A percentile compares a stretch with the other conserved stretches of the same genome.
Conservation (phyloP, 2,797 vertebrate genomes). For the Gallirallus australis region DNA sequence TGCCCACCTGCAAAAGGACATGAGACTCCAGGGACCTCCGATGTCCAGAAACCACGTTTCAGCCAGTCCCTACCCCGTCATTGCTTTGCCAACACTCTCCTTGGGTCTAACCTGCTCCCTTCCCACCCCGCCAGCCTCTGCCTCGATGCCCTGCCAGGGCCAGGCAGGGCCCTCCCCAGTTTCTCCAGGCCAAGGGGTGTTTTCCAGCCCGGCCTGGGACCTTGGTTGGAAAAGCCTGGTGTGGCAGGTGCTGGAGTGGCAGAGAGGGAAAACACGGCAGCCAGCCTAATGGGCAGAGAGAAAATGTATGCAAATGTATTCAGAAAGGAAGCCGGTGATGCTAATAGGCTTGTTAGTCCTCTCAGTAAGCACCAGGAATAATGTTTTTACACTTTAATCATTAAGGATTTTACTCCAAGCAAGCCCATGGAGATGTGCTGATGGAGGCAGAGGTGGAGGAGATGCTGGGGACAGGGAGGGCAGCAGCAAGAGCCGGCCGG, state of each 20-base stretch:
- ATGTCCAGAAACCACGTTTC: accelerated
- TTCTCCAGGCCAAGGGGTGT: accelerated
- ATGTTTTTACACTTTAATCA: constrained; percentile 25
- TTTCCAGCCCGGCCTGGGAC: background rate
- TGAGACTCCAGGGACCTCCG: background rate
- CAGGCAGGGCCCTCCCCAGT: background rate
- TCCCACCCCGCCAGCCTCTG: accelerated
- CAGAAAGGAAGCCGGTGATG: constrained; percentile 3
- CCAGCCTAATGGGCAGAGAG: constrained; percentile 59
- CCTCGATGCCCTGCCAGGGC: too few species aligned
- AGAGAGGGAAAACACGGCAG: constrained; percentile 37
- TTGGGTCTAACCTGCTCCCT: background rate
- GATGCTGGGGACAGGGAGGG: background rate
- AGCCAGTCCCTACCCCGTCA: accelerated
- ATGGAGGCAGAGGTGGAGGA: background rate
- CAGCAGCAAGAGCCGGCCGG: background rate
- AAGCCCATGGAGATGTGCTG: background rate
- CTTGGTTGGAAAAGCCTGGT: constrained; percentile 9
- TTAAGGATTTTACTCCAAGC: background rate
- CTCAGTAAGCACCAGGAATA: constrained; percentile 6
- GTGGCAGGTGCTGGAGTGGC: constrained; percentile 32
- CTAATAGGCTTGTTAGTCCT: constrained; percentile 56
- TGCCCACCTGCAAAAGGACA: background rate
- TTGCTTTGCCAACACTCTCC: accelerated
- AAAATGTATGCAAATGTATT: constrained; percentile 70